Evolutionary conservation across 2,113 vertebrate genomes (phyloP), one percentile per base, ranked within the genome.

Genomic region (Ciconia stormi): DNA sequence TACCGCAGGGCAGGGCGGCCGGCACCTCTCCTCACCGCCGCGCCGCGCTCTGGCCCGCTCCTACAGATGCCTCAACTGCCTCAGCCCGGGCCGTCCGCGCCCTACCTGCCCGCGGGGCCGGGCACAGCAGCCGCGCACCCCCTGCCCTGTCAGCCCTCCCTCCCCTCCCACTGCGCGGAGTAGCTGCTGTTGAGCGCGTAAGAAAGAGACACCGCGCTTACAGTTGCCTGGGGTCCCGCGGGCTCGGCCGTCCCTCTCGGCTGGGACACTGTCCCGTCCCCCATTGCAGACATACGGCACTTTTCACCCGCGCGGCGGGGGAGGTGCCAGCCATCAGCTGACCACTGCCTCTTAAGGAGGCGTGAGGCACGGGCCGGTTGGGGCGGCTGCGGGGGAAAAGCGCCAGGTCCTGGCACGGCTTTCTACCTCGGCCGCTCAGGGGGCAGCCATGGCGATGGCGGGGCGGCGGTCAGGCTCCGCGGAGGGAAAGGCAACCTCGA

Each of bases 361-460:
- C 61, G 20, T 30, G 23, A n/a, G 46, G 34, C 7, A 6, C 15
- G 8, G 8, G 40, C 56, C 16, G 6, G 6, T 10, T 6, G 19
- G 6, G 9, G 4, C 1, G 36, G 56, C 19, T 5, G 52, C 0
- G 34, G 21, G 13, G 19, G 11, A 5, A 11, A 10, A 18, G 42
- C 11, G 11, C 9, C 2, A 17, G 29, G 6, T 3, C 16, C 23
- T 2, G 13, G 32, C 4, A 13, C 3, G 32, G 73, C 17, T 50
- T 3, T 10, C 30, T 9, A 13, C 7, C 8, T 10, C 10, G 15
- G 27, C 14, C 7, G 11, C 16, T 38, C 11, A 1, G 11, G 22
- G 4, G 6, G 7, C 38, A 1, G 3, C 36, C 46, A 25, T 4
- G 46, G n/a, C 13, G 2, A 6, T 9, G 63, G 63, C 1, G 5